Conservation (phyloP, 2,113 vertebrate genomes). For the Hippocampus comes region DNA sequence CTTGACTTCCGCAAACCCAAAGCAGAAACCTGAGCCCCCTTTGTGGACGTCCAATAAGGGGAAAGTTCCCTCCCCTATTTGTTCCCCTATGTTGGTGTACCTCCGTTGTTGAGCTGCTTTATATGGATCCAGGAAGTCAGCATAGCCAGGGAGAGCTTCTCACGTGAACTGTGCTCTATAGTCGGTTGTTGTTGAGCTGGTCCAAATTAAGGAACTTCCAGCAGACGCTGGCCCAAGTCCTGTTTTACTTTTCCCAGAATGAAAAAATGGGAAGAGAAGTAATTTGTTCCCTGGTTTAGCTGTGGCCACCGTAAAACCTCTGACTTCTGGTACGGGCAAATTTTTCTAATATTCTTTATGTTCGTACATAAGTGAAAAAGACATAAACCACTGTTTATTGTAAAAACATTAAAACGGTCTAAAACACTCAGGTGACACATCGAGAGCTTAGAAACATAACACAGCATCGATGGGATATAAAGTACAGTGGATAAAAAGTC, state of each 20-base stretch:
- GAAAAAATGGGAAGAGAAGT: neutral
- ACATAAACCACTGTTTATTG: neutral
- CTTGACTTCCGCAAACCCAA: constrained; percentile 56
- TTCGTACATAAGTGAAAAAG: neutral
- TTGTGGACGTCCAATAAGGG: constrained; percentile 48
- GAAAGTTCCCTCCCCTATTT: constrained; percentile 38
- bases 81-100: constrained; percentile 8
- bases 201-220: constrained; percentile 2
- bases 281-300: neutral
- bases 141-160: constrained; percentile 30
- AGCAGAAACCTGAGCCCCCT: constrained; percentile 45
- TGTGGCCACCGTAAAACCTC: neutral
- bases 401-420: neutral
- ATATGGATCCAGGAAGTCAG: constrained; percentile 35
- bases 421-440: neutral
- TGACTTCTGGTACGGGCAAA: neutral
- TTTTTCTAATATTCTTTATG: neutral
- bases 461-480: neutral
- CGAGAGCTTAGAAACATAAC: neutral
- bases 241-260: neutral
- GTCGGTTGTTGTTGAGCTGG: neutral
- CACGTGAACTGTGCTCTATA: neutral
- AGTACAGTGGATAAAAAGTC: neutral
- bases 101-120: constrained; percentile 23
- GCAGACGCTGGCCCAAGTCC: neutral